These are phyloP conservation scores for Carcinoscorpius rotundicauda DNA, from an alignment of 1,140 invertebrate genomes.

Conservation along the genomic window DNA sequence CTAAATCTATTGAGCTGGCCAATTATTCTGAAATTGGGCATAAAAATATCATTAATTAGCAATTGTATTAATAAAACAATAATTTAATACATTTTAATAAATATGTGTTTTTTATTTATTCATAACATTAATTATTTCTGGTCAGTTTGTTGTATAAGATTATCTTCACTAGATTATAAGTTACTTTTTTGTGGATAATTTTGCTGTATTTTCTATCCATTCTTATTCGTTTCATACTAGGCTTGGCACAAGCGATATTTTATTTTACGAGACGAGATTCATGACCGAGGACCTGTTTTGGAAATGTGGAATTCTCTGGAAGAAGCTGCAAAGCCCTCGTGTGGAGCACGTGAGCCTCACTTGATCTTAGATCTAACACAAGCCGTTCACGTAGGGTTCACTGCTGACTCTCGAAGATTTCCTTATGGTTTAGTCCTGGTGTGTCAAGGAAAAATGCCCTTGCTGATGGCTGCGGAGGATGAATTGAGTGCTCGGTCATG, in stretches of 20 bases:
- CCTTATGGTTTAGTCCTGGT: slow-evolving; percentile 23
- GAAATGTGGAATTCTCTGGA: slow-evolving; percentile 23
- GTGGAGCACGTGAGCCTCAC: slow-evolving; percentile 6
- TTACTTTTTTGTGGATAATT: no score
- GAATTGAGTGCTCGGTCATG: slow-evolving; percentile 21
- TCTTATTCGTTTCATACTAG: slow-evolving; percentile 9
- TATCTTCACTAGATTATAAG: no score
- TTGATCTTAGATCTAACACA: slow-evolving; percentile 20
- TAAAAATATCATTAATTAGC: no score
- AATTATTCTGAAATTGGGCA: no score
- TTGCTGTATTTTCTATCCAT: no score
- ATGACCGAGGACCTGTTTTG: slow-evolving; percentile 16
- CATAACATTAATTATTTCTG: no score
- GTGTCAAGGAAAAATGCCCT: slow-evolving; percentile 19
- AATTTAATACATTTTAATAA: no score
- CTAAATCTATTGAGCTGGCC: no score
- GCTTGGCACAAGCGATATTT: slow-evolving; percentile 25
- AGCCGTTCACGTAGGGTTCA: slow-evolving; percentile 24
- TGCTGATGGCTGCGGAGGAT: slow-evolving; percentile 24
- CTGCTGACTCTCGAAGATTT: slow-evolving; percentile 22
- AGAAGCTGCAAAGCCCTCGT: slow-evolving; percentile 7
- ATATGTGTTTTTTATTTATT: no score
- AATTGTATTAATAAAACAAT: no score
- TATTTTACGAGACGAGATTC: slow-evolving; percentile 22
- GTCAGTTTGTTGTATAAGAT: no score